Base-by-base conservation (phyloP, 2,113 vertebrate genomes). In the Brienomyrus brachyistius region DNA sequence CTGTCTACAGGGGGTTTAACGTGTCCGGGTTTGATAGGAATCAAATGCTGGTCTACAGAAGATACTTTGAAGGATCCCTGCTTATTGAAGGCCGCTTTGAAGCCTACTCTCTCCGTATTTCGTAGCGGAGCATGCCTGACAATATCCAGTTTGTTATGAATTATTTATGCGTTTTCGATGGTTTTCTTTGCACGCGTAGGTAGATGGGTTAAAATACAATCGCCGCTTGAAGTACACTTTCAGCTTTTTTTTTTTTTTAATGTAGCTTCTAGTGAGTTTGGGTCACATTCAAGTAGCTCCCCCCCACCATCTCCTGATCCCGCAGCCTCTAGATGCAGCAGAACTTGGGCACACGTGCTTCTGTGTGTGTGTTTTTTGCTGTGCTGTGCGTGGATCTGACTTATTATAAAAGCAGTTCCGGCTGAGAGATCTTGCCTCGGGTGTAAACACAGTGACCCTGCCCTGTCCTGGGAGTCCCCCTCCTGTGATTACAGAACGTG, bases 111-210 rank as follows among this genome's bases (percentile, higher is more conserved):
- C 77, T 59, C 50, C 35, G 15, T 83, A 17, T 82, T 82, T 77
- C 0, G 31, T 47, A 82, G 27, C 43, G 2, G 45, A 51, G 31
- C 50, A 43, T 21, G 51, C 6, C 62, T 80, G 48, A 43, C 70
- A 56, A 40, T 89, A 83, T 89, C 54, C 86, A 88, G 86, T 62
- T 88, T 62, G 40, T 54, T 89, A 43, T 89, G 74, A 88, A 82
- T 89, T 51, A 80, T 82, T 52, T 51, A 83, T 82, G 17, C n/a
- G 7, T 83, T 50, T 89, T 89, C 35, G 27, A 23, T 74, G 43
- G 70, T 52, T 77, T 51, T 82, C 70, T 82, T 54, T 89, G 31
- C 88, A 52, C 8, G 48, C 19, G 9, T 51, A 51, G 66, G 88
- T 89, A 35, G 88, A 9, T 80, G 88, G 70, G 45, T 66, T n/a